Conservation (phyloP, 2,888 invertebrate species). For the Papilio gigon region DNA sequence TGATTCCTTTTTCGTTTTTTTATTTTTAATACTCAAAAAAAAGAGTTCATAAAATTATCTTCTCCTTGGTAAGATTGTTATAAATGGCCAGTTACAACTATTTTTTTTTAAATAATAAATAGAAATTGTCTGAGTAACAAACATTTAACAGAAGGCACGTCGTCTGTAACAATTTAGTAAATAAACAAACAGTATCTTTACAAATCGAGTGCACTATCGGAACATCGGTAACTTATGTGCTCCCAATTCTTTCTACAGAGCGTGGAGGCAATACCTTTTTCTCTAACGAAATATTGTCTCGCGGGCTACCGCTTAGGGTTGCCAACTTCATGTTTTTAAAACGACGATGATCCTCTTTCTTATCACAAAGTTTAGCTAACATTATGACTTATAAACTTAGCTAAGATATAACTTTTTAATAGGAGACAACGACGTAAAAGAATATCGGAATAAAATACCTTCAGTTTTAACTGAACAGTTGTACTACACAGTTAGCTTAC, state of each 20-base stretch:
- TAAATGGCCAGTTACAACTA: background rate
- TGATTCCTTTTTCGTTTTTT: background rate
- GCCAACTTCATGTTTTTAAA: background rate
- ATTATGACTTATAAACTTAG: no score
- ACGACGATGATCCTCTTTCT: background rate
- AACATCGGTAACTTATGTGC: conserved; percentile 54
- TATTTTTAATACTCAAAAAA: background rate
- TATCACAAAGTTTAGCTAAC: background rate
- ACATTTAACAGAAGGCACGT: conserved; percentile 18
- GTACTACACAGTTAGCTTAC: no score
- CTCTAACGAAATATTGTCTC: conserved; percentile 43
- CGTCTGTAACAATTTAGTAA: conserved; percentile 41
- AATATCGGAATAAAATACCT: no score
- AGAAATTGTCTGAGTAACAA: background rate
- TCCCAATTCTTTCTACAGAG: conserved; percentile 54
- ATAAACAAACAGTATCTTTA: conserved; percentile 43
- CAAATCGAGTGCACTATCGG: conserved; percentile 52
- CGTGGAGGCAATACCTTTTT: conserved; percentile 51
- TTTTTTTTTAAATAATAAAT: no score
- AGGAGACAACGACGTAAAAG: no score
- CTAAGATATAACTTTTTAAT: no score
- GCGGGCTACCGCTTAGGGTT: conserved; percentile 42
- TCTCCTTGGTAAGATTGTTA: background rate
- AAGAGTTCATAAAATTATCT: background rate
- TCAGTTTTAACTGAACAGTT: no score